A percentile compares a stretch with the other conserved stretches of the same genome.
These are phyloP conservation scores for Pandemis cinnamomeana DNA, from an alignment of 2,888 invertebrate species.

Conservation along the genomic window DNA sequence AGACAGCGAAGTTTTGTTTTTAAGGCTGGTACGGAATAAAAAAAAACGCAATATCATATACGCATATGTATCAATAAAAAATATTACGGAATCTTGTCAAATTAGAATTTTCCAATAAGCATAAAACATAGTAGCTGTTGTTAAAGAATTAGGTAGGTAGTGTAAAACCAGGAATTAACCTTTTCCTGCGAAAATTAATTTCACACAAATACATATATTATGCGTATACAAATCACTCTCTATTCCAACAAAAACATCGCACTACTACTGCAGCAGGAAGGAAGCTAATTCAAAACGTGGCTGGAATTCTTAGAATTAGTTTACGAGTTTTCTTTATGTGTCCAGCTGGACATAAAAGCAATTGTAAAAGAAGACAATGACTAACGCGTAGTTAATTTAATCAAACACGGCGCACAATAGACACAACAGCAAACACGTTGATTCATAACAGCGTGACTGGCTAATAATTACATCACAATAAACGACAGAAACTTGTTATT, in stretches of 20 bases:
- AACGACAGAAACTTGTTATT: slow-evolving; percentile 38
- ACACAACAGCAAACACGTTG: slow-evolving; percentile 46
- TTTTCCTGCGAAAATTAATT: not conserved
- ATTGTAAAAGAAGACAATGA: slow-evolving; percentile 18
- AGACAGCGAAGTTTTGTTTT: too few species aligned
- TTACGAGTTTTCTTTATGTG: slow-evolving; percentile 15
- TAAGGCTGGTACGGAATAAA: too few species aligned
- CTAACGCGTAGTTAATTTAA: slow-evolving; percentile 35
- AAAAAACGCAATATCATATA: too few species aligned
- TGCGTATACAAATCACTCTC: slow-evolving; percentile 12
- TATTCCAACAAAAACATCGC: slow-evolving; percentile 5
- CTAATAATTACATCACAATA: slow-evolving; percentile 40
- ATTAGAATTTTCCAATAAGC: not conserved
- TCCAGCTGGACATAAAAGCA: slow-evolving; percentile 16
- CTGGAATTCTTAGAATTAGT: slow-evolving; percentile 20
- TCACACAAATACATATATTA: not conserved
- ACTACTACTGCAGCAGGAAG: not conserved
- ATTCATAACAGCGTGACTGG: slow-evolving; percentile 45
- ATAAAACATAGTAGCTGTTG: too few species aligned
- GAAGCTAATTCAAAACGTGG: slow-evolving; percentile 9
- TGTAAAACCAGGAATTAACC: not conserved
- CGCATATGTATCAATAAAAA: too few species aligned
- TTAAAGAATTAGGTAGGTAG: too few species aligned
- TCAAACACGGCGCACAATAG: slow-evolving; percentile 45
- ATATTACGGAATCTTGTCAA: too few species aligned